Evolutionary conservation across 2,888 invertebrate species (phyloP).

Genomic region (Microctonus brassicae): DNA sequence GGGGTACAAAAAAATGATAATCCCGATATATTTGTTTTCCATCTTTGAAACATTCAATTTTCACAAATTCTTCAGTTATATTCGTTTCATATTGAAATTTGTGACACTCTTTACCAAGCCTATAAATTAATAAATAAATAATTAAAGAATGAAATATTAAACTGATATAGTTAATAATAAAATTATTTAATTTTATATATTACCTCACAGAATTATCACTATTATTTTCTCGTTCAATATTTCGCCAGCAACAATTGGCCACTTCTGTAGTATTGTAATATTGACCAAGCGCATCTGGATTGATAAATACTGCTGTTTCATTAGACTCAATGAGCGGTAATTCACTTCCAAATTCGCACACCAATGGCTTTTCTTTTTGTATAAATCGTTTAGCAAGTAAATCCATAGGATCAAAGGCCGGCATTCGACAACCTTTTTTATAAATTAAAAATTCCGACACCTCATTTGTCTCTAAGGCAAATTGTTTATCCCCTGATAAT

Average conservation of each 20-base stretch:
- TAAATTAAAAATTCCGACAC: conserved; percentile 71
- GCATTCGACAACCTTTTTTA: conserved; percentile 79
- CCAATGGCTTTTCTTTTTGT: conserved; percentile 69
- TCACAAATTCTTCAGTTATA: conserved; percentile 77
- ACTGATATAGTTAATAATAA: too few species aligned
- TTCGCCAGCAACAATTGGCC: conserved; percentile 75
- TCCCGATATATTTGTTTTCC: conserved; percentile 75
- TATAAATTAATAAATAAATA: too few species aligned
- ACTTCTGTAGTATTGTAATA: conserved; percentile 71
- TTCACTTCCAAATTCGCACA: conserved; percentile 72
- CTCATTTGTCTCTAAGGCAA: conserved; percentile 13
- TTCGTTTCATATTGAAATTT: conserved; percentile 70
- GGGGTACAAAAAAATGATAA: conserved; percentile 77
- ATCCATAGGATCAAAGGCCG: conserved; percentile 76
- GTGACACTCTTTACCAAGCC: conserved; percentile 71
- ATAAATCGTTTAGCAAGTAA: conserved; percentile 73
- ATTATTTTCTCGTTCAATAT: conserved; percentile 73
- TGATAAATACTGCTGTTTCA: conserved; percentile 74
- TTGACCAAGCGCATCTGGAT: conserved; percentile 69
- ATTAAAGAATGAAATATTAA: conserved; percentile 15
- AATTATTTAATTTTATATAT: conserved; percentile 38
- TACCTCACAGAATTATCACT: conserved; percentile 70
- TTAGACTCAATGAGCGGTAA: conserved; percentile 74
- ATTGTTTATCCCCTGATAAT: conserved; percentile 22
- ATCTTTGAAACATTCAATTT: conserved; percentile 75